Base-by-base conservation (phyloP, 2,888 invertebrate species). In the Tholera decimalis region DNA sequence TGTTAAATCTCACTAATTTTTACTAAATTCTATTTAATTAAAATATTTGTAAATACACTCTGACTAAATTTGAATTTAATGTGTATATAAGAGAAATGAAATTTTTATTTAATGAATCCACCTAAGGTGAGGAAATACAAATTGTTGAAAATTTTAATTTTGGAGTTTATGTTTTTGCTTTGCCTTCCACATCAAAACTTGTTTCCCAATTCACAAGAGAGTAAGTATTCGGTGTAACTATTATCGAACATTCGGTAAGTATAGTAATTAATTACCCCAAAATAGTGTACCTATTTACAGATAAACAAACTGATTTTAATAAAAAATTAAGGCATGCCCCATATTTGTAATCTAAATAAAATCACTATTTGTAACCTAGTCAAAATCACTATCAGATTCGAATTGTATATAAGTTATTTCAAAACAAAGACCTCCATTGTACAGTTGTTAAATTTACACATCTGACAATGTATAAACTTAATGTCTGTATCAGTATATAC, bases 31-130 rank as follows among this genome's bases (percentile, higher is more conserved):
- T 95, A 95, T 95, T 95, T 93, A 95, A 95, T 93, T 93, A 94
- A 95, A 95, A 95, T 95, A 95, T 96, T 95, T 96, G 95, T 96
- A 96, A 96, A 96, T 96, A 96, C 95, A 96, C 96, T 93, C 90
- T 88, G 90, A 95, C 93, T 93, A 95, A 93, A 94, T 94, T 95
- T 94, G 89, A 89, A 93, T 94, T 92, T 95, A 95, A 93, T 95
- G 94, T 95, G 95, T 95, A 95, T 95, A 95, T 95, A 95, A 93
- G 91, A 93, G 89, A 91, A 93, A 92, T 89, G 86, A 90, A 87
- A 85, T 91, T 94, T 95, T 94, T 95, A 95, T 95, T 94, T 94
- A 94, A 95, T 93, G 91, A 84, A 90, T 90, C 88, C 95, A 94
- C 94, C 94, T 92, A 93, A 95, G 95, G 95, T 95, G 95, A 88